Base-by-base conservation (phyloP, 1,140 invertebrate genomes). In the Heterodera schachtii region DNA sequence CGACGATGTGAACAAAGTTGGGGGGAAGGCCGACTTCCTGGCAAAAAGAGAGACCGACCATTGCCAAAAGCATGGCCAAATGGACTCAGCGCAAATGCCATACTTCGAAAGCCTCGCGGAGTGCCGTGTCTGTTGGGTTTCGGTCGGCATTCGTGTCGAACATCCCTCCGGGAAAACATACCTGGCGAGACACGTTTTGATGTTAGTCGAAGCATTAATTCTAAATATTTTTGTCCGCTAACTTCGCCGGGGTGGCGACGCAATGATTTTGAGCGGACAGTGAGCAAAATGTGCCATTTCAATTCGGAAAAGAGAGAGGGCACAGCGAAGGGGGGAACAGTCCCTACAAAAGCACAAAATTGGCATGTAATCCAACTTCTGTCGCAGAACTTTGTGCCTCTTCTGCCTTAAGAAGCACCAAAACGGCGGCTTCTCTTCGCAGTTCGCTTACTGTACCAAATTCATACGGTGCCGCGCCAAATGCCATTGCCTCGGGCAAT, bases 281-380 rank as follows among this genome's bases (percentile, higher is more conserved):
- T 70, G 4, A 70, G 67, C 67, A 70, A n/a, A 70, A 70, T 70
- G 67, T n/a, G 67, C 67, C 67, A 70, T n/a, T 70, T 11, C 67
- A 11, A 21, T 21, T 43, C 21, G 67, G 21, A 21, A 70, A 31
- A 31, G 31, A 31, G 31, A 31, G 31, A 31, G 31, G n/a, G 21
- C 8, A 11, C 41, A 8, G 67, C 67, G 67, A 70, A 21, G 3
- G 67, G 11, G 67, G 9, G 11, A 19, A 70, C 19, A 70, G 8
- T 21, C 9, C 67, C 67, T 11, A 52, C 0, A 52, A 52, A 52
- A 52, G 52, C 3, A 52, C 9, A 52, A 52, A 52, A 52, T 1
- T 31, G 31, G 31, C 31, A 31, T 31, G 31, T 31, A 31, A 31
- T 31, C 31, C 31, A 52, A 52, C 16, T 52, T 11, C 52, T 52